Evolutionary conservation across 2,888 invertebrate species (phyloP), one percentile per base, ranked within the genome.

Genomic region (Drosophila pegasa): DNA sequence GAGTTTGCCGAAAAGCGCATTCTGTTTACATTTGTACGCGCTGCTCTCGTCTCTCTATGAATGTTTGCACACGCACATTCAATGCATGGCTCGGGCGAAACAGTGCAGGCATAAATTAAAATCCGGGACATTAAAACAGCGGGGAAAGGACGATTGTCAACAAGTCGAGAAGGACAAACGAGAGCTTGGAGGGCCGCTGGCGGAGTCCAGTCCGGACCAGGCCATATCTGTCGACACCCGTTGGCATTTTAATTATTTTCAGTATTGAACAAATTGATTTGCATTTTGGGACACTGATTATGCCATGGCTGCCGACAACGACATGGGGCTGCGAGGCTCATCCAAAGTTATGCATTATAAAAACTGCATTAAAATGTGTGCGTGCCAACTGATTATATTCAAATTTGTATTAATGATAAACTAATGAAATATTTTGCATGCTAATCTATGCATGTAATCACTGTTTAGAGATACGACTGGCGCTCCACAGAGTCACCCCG

Each of bases 191-290:
- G 27, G 12, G 9, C 18, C 10, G 18, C 5, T 10, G 38, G 10
- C 3, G 38, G 10, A 4, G 8, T 14, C 6, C 8, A 31, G 47
- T 22, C 33, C 37, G 43, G n/a, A 16, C n/a, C 18, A 31, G 18
- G 14, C 35, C 5, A 16, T 29, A 50, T 54, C 50, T 45, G 65
- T 29, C 51, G 67, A 65, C 69, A 63, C 47, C 74, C 74, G 86
- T 71, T 79, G 77, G 87, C 84, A 80, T 87, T 88, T 89, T 88
- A 88, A 88, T 88, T 88, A 88, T 89, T 88, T 88, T 82, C 85
- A 88, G 87, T 89, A 89, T 88, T 87, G 82, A 85, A 82, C 85
- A 84, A 89, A 89, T 87, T 89, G 80, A 88, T 87, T 89, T 89
- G 82, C 85, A 87, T 87, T 88, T 88, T 88, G 77, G 83, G 67